Percentiles rank a stretch among this genome's conserved stretches.
These are phyloP conservation scores for Rhinella marina DNA, from an alignment of 2,797 vertebrate genomes.

Conservation along the genomic window DNA sequence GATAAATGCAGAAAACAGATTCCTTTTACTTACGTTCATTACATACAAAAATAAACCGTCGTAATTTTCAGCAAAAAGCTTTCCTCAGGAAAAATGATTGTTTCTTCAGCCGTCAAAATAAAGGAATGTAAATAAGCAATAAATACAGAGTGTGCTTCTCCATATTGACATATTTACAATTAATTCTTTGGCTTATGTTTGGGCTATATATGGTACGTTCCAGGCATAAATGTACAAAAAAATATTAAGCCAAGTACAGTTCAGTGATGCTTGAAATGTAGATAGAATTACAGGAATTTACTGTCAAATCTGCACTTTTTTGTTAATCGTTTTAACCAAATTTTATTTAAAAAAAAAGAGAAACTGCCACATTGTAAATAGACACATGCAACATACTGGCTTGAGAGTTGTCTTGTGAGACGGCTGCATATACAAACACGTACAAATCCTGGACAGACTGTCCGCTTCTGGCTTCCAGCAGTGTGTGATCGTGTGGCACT, in stretches of 20 bases:
- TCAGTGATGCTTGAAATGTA: constrained; percentile 77
- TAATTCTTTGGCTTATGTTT: constrained; percentile 99
- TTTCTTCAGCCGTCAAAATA: constrained; percentile 85
- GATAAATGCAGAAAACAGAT: constrained; percentile 79
- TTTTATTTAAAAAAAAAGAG: constrained; percentile 69
- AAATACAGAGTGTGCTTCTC: constrained; percentile 99
- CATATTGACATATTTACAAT: constrained; percentile 99
- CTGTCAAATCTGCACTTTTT: constrained; percentile 72
- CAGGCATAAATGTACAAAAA: constrained; percentile 90
- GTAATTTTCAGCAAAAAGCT: constrained; percentile 83
- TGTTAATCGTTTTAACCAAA: constrained; percentile 68
- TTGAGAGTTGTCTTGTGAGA: constrained; percentile 70
- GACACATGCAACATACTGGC: constrained; percentile 81
- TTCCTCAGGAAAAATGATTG: constrained; percentile 82
- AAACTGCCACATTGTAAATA: constrained; percentile 71
- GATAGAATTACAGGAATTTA: constrained; percentile 71
- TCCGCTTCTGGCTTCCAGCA: constrained; percentile 68
- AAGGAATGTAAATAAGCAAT: constrained; percentile 97
- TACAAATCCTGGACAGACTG: constrained; percentile 67
- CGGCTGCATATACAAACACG: constrained; percentile 75
- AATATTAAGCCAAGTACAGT: constrained; percentile 82
- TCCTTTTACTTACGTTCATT: constrained; percentile 83
- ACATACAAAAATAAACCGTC: constrained; percentile 90
- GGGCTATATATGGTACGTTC: constrained; percentile 80
- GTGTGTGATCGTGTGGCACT: constrained; percentile 73